These are phyloP conservation scores for Labroides dimidiatus DNA, from an alignment of 2,797 vertebrate genomes.

Conservation along the genomic window DNA sequence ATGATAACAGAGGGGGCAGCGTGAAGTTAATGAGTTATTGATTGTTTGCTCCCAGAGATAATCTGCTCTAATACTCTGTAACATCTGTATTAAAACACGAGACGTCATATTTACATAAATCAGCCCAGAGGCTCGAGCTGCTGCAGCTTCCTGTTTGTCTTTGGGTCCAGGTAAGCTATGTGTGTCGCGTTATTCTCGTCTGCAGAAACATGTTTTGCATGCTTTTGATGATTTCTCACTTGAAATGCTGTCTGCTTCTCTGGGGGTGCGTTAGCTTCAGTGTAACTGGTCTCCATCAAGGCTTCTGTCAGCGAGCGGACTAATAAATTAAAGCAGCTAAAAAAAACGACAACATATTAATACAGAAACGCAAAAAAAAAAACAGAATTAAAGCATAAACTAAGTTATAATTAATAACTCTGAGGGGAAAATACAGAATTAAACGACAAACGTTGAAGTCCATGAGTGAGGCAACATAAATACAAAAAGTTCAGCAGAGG, in stretches of 20 bases:
- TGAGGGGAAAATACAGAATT: constrained; percentile 17
- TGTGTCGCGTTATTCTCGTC: constrained; percentile 46
- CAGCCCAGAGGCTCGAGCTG: constrained; percentile 33
- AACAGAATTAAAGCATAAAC: constrained; percentile 65
- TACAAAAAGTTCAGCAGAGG: constrained; percentile 66
- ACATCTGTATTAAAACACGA: constrained; percentile 68
- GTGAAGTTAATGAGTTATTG: constrained; percentile 72
- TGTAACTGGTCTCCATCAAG: constrained; percentile 71
- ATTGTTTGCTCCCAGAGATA: constrained; percentile 70
- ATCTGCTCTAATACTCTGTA: constrained; percentile 60
- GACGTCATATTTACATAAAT: constrained; percentile 63
- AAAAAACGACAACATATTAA: constrained; percentile 75
- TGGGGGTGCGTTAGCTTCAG: constrained; percentile 34
- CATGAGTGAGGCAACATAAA: constrained; percentile 71
- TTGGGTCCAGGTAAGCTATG: constrained; percentile 52
- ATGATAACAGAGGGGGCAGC: constrained; percentile 58
- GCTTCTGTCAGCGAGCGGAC: constrained; percentile 70
- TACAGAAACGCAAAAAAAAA: constrained; percentile 69
- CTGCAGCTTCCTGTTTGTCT: constrained; percentile 51
- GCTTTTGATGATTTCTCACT: constrained; percentile 59
- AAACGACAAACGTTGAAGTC: constrained; percentile 62
- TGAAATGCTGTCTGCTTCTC: constrained; percentile 50
- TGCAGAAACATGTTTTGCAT: constrained; percentile 45
- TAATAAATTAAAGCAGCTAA: constrained; percentile 83
- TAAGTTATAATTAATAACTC: constrained; percentile 61